These are phyloP conservation scores for Hydroisotoma schaefferi DNA, from an alignment of 2,888 invertebrate genomes.

Conservation along the genomic window DNA sequence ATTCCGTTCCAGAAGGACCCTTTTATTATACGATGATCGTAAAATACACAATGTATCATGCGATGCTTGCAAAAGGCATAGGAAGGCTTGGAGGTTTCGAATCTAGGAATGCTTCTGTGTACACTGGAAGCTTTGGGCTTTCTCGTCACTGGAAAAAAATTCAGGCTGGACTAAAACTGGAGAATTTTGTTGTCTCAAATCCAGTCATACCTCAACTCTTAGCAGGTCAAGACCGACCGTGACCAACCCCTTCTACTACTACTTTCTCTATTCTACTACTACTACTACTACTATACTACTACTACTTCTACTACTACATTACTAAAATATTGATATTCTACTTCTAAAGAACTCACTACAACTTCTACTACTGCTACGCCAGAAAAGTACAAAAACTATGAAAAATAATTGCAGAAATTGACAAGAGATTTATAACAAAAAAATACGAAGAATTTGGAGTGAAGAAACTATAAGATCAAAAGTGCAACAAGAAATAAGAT, in stretches of 20 bases:
- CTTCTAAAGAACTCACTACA: not conserved
- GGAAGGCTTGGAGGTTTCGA: no score
- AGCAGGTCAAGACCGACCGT: slow-evolving; percentile 15
- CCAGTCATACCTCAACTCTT: slow-evolving; percentile 48
- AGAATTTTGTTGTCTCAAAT: slow-evolving; percentile 1
- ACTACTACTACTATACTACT: no score
- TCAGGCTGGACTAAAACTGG: not conserved
- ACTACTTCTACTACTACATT: not conserved
- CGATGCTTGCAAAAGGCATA: no score
- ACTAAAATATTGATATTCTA: not conserved
- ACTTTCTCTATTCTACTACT: not conserved
- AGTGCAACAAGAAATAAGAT: no score
- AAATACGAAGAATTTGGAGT: no score
- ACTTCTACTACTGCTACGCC: not conserved
- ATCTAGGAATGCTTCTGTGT: no score
- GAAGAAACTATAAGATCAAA: no score
- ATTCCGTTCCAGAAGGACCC: not conserved
- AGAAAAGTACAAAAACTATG: not conserved
- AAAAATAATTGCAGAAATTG: not conserved
- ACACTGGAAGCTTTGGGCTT: not conserved
- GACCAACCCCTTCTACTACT: not conserved
- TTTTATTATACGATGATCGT: no score
- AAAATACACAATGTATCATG: no score
- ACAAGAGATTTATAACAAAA: no score
- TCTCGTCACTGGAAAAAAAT: slow-evolving; percentile 16